Percentiles rank a stretch among this genome's conserved stretches.
Evolutionary conservation across 1,140 invertebrate species (phyloP).

Genomic region (Maconellicoccus hirsutus): DNA sequence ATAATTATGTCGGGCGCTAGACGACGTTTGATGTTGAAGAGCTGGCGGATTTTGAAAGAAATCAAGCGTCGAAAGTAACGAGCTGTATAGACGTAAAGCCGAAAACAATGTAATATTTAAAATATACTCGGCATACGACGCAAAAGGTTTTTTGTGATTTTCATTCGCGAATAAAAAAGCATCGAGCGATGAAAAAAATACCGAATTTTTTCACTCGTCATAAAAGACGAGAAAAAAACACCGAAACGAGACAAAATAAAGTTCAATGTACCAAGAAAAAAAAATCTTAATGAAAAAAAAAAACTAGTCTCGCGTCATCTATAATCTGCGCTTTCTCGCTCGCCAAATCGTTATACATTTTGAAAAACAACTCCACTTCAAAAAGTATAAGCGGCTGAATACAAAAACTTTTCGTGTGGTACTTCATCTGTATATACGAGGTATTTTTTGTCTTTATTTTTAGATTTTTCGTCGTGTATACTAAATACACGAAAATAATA

Average conservation of each 20-base stretch:
- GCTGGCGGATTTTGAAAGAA: too few relatives aligned
- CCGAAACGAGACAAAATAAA: conserved; percentile 12
- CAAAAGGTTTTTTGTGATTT: too few relatives aligned
- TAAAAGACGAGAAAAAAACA: neutral
- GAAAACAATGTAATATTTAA: too few relatives aligned
- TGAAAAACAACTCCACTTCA: conserved; percentile 15
- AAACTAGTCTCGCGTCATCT: neutral
- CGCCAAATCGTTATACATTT: conserved; percentile 1
- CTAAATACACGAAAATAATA: too few relatives aligned
- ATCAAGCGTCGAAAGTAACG: too few relatives aligned
- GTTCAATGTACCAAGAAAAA: conserved; percentile 11
- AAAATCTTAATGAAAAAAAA: neutral
- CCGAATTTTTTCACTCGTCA: neutral
- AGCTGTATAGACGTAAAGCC: too few relatives aligned
- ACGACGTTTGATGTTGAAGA: too few relatives aligned
- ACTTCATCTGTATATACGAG: neutral
- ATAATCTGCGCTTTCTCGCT: neutral
- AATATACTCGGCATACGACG: too few relatives aligned
- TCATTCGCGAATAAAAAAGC: too few relatives aligned
- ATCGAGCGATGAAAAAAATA: neutral
- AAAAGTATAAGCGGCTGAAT: neutral
- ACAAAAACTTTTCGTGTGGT: neutral
- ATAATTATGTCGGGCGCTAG: too few relatives aligned
- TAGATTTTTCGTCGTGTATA: too few relatives aligned
- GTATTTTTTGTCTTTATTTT: too few relatives aligned